Evolutionary conservation across 1,140 invertebrate species (phyloP).

Genomic region (Procambarus virginalis): DNA sequence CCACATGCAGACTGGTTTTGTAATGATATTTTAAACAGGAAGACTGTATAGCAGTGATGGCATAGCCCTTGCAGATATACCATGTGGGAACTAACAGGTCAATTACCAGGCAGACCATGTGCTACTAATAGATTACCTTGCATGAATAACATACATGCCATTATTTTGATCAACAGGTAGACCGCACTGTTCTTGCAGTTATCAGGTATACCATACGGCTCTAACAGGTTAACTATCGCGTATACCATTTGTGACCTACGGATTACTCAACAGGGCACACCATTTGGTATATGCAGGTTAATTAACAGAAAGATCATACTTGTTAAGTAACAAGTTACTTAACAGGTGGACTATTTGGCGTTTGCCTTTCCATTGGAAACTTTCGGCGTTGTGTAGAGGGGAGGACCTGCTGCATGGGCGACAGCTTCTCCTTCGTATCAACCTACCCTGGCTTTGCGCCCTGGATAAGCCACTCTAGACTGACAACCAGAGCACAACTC

Average conservation of each 20-base stretch:
- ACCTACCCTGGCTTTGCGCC: too few relatives aligned
- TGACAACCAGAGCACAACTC: too few relatives aligned
- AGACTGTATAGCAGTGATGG: neutral
- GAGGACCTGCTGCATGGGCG: too few relatives aligned
- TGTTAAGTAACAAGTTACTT: too few relatives aligned
- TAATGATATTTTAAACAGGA: neutral
- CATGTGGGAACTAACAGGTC: neutral
- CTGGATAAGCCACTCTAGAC: too few relatives aligned
- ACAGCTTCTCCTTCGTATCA: too few relatives aligned
- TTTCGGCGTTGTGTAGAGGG: too few relatives aligned
- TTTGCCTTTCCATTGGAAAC: neutral
- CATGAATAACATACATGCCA: neutral
- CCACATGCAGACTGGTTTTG: neutral
- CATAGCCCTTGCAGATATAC: neutral
- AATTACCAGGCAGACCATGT: neutral
- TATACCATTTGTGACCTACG: neutral
- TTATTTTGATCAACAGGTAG: too few relatives aligned
- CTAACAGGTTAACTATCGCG: neutral
- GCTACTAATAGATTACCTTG: neutral
- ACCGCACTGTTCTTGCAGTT: too few relatives aligned
- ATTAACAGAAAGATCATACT: neutral
- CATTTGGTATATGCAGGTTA: neutral
- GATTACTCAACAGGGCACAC: neutral
- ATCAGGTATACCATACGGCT: neutral
- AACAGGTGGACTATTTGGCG: neutral